Percentiles rank a stretch among this genome's conserved stretches.
Evolutionary conservation across 2,797 vertebrate genomes (phyloP).

Genomic region (Gambelia wislizenii): DNA sequence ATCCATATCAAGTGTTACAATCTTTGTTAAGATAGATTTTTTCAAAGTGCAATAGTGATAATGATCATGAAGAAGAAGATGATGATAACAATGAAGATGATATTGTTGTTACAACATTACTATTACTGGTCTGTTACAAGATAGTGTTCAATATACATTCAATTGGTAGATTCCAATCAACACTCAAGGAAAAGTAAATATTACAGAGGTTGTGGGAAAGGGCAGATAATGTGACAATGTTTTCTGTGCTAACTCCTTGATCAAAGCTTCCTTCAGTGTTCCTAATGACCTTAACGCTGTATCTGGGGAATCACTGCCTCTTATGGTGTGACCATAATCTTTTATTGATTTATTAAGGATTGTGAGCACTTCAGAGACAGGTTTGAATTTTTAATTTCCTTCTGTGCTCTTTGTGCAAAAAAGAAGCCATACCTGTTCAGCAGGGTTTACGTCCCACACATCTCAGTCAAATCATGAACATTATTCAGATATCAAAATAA

Average conservation of each 20-base stretch:
- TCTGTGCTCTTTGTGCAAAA: not conserved
- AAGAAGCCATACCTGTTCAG: not conserved
- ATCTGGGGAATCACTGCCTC: not conserved
- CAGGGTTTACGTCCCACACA: not conserved
- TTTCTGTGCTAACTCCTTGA: not conserved
- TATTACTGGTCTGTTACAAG: not conserved
- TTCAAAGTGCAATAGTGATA: too few relatives aligned
- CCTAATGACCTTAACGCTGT: not conserved
- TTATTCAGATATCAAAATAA: not conserved
- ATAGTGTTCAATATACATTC: not conserved
- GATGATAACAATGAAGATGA: not conserved
- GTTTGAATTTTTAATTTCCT: not conserved
- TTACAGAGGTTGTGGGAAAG: not conserved
- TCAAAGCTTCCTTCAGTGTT: constrained; percentile 1
- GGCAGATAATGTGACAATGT: not conserved
- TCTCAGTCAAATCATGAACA: not conserved
- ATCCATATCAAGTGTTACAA: not conserved
- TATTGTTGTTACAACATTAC: not conserved
- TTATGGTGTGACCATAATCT: not conserved
- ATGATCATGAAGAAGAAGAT: not conserved
- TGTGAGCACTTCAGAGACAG: not conserved
- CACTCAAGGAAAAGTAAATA: not conserved
- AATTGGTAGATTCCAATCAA: not conserved
- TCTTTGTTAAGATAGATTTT: not conserved
- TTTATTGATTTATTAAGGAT: not conserved